Evolutionary conservation across 2,797 vertebrate genomes (phyloP), one percentile per base, ranked within the genome.

Genomic region (Oryzias dopingdopingensis): DNA sequence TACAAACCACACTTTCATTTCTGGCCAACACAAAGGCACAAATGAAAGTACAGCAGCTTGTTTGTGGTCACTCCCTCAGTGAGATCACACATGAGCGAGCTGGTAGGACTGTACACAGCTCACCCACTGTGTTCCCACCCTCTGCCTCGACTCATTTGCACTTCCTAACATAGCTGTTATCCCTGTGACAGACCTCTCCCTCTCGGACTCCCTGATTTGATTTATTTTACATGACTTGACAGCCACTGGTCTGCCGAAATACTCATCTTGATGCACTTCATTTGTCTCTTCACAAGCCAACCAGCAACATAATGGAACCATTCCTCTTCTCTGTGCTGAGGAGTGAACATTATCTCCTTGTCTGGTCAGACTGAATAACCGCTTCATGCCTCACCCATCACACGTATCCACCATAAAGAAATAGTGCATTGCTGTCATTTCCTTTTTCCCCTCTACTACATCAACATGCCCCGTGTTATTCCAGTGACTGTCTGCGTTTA

Each of bases 1-100:
- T 79, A 73, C 58, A 59, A 88, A 83, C 77, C 47, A 67, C 26
- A 44, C 83, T 84, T 87, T 86, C 60, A 85, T 89, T 86, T 65
- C 71, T 65, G 57, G 79, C 86, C 83, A 86, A 82, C 71, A 57
- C 70, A 66, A 65, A 84, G 73, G 64, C 76, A 73, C 74, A 57
- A 76, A 89, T 83, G 71, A 85, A 83, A 81, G 78, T 59, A 14
- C 26, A 47, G 77, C 58, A 60, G 74, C 76, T 70, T 76, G 78
- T 86, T 83, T 84, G 81, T 78, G 81, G 70, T 83, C 71, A 62
- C 46, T 76, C 81, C 80, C 81, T 69, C 22, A 67, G 85, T 79
- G 79, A 80, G 80, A 85, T 85, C 81, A 86, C 83, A 87, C 67
- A 76, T 32, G 74, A 77, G 64, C 68, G 61, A 24, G 64, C 62